phyloP scores from a whole-genome alignment of 2,113 vertebrate species.

The Steatornis caripensis region DNA sequence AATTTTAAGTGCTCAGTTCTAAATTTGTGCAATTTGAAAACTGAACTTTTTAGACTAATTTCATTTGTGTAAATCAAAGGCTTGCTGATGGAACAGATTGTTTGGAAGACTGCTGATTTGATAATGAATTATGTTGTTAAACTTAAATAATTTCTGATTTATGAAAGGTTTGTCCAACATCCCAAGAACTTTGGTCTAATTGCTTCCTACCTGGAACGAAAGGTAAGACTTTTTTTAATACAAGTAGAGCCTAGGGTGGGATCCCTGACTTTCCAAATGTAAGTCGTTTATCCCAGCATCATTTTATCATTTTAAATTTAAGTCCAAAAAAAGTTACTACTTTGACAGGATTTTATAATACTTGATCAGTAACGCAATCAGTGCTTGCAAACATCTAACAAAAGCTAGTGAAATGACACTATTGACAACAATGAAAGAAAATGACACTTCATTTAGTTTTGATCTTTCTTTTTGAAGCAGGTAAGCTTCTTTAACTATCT shows the following conservation, averaged over 20 bases:
- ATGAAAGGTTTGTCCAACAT: constrained; percentile 92
- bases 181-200: constrained; percentile 98
- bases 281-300: background rate
- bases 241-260: background rate
- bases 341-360: background rate
- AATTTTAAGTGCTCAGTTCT: background rate
- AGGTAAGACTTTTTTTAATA: constrained; percentile 77
- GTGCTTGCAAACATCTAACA: background rate
- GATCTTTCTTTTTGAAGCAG: background rate
- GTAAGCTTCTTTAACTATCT: background rate
- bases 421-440: background rate
- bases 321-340: background rate
- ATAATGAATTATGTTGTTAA: background rate
- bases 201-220: constrained; percentile 95
- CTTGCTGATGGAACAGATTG: background rate
- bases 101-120: background rate
- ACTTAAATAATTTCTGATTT: constrained; percentile 42
- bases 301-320: background rate
- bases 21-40: background rate
- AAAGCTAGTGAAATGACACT: background rate
- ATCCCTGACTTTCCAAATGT: background rate
- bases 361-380: background rate
- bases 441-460: background rate
- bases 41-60: background rate
- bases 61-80: background rate